Conservation (phyloP, 2,888 invertebrate genomes). For the Drosophila helvetica region DNA sequence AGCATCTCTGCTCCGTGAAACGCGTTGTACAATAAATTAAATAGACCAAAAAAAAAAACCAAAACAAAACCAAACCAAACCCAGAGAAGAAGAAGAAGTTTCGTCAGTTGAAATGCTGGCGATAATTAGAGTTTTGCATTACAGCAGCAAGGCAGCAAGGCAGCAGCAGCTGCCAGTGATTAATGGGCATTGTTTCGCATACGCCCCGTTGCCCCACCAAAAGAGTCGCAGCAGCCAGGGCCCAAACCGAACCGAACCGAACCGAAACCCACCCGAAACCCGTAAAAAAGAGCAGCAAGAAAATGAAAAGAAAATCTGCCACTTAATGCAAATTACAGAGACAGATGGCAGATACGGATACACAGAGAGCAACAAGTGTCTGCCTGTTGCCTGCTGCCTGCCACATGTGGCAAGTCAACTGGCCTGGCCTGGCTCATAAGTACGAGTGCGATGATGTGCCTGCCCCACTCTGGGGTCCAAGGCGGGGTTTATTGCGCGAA, state of each 20-base stretch:
- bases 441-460: constrained; percentile 31
- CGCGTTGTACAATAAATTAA: constrained; percentile 52
- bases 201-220: constrained; percentile 58
- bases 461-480: constrained; percentile 13
- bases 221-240: constrained; percentile 34
- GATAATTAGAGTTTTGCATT: constrained; percentile 65
- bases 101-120: constrained; percentile 61
- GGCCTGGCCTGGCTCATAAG: constrained; percentile 57
- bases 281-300: constrained; percentile 15
- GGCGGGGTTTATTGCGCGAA: constrained; percentile 35
- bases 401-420: constrained; percentile 58
- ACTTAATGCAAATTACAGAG: constrained; percentile 73
- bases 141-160: constrained; percentile 6
- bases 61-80: constrained; percentile 24
- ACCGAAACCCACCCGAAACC: constrained; percentile 4
- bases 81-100: constrained; percentile 25
- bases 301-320: constrained; percentile 51
- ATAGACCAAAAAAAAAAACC: constrained; percentile 49
- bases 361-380: constrained; percentile 54
- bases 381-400: constrained; percentile 48
- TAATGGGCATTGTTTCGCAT: constrained; percentile 71
- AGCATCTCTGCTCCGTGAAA: constrained; percentile 1
- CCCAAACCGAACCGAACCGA: not conserved
- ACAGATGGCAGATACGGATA: constrained; percentile 35
- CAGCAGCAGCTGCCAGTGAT: constrained; percentile 50